phyloP scores from a whole-genome alignment of 2,888 invertebrate genomes.

The Altica lythri region DNA sequence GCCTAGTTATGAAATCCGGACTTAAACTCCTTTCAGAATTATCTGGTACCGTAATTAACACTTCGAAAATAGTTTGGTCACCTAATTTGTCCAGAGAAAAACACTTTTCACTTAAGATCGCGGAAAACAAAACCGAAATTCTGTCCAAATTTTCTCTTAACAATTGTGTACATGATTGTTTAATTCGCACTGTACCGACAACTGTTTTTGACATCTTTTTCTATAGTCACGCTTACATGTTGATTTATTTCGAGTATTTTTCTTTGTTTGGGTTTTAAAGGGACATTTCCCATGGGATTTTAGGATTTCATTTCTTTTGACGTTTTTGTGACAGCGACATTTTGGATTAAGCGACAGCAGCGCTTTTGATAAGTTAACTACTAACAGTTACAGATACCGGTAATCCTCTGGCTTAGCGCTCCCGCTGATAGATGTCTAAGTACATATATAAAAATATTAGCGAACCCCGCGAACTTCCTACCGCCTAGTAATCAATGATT shows the following conservation, averaged over 20 bases:
- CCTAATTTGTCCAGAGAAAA: constrained; percentile 31
- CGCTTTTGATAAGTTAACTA: constrained; percentile 1
- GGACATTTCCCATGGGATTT: constrained; percentile 12
- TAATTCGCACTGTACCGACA: constrained; percentile 54
- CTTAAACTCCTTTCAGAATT: constrained; percentile 51
- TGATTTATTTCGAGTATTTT: constrained; percentile 14
- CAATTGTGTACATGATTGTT: constrained; percentile 51
- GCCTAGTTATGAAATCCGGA: constrained; percentile 53
- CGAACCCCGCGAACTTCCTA: too few relatives aligned
- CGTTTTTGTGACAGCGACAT: constrained; percentile 33
- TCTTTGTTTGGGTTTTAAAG: constrained; percentile 19
- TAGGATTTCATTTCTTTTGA: constrained; percentile 22
- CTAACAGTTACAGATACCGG: constrained; percentile 22
- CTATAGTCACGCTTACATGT: constrained; percentile 45
- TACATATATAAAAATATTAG: too few relatives aligned
- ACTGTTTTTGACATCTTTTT: constrained; percentile 50
- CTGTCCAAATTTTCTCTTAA: constrained; percentile 53
- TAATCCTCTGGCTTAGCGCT: too few relatives aligned
- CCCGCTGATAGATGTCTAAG: too few relatives aligned
- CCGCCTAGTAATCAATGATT: too few relatives aligned
- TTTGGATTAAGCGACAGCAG: constrained; percentile 9
- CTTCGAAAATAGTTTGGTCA: constrained; percentile 51
- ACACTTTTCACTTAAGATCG: constrained; percentile 51
- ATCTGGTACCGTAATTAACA: constrained; percentile 47
- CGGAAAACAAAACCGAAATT: constrained; percentile 55